A percentile compares a stretch with the other conserved stretches of the same genome.
phyloP scores from a whole-genome alignment of 2,113 vertebrate species.

The Ictidomys tridecemlineatus region DNA sequence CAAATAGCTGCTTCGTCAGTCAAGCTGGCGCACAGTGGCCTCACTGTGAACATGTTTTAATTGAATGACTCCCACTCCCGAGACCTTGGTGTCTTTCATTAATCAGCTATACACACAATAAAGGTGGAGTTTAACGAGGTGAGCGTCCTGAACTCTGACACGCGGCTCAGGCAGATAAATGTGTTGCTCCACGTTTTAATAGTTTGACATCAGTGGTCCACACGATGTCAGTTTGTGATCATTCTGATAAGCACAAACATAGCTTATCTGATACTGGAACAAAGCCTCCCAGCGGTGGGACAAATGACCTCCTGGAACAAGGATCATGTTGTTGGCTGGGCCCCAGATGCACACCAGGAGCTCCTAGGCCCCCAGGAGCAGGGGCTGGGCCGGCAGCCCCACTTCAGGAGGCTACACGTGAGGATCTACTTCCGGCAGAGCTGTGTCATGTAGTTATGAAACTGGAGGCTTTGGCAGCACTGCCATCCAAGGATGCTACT shows the following conservation, averaged over 20 bases:
- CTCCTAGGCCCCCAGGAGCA: too few relatives aligned
- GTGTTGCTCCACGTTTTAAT: neutral
- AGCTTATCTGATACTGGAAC: neutral
- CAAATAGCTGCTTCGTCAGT: conserved; percentile 1
- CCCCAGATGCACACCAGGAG: neutral
- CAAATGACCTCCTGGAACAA: neutral
- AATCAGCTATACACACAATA: neutral
- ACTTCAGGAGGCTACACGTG: too few relatives aligned
- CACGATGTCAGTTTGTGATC: too few relatives aligned
- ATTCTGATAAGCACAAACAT: neutral
- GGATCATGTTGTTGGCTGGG: neutral
- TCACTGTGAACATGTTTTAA: neutral
- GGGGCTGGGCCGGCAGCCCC: rapidly evolving
- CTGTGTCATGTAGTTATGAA: neutral
- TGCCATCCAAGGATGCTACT: too few relatives aligned
- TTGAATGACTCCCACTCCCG: neutral
- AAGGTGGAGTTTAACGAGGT: neutral
- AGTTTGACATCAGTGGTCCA: neutral
- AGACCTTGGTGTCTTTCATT: neutral
- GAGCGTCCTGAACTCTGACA: neutral
- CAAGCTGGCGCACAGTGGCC: neutral
- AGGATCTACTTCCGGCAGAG: neutral
- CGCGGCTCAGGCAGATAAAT: neutral
- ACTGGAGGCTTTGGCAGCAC: neutral
- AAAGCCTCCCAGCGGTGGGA: neutral